Percentiles rank a stretch among this genome's conserved stretches.
Evolutionary conservation across 2,797 vertebrate genomes (phyloP).

Genomic region (Falco naumanni): DNA sequence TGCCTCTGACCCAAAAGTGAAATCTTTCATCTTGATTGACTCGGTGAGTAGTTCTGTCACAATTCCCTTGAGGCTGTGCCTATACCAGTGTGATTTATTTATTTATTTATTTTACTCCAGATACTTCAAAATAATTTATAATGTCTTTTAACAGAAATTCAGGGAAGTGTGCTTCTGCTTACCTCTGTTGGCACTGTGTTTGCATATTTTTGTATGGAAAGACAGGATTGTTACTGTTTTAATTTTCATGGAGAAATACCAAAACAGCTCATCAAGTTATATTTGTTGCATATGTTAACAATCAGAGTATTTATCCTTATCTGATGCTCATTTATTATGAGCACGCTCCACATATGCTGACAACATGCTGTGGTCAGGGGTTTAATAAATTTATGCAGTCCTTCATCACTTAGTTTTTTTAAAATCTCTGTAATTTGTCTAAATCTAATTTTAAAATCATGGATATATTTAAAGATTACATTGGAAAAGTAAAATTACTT

Average conservation of each 20-base stretch:
- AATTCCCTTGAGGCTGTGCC: not conserved
- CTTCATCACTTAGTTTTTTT: not conserved
- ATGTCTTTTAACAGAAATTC: not conserved
- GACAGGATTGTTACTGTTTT: not conserved
- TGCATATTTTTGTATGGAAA: not conserved
- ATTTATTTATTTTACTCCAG: not conserved
- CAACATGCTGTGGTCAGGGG: not conserved
- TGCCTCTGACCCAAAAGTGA: slow-evolving; percentile 36
- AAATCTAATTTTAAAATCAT: not conserved
- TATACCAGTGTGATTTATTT: not conserved
- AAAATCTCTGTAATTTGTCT: not conserved
- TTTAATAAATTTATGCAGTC: not conserved
- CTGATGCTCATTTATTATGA: not conserved
- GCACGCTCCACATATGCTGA: not conserved
- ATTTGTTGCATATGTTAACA: not conserved
- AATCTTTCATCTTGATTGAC: slow-evolving; percentile 84
- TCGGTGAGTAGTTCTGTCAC: slow-evolving; percentile 81
- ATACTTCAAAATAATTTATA: not conserved
- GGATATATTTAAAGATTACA: not conserved
- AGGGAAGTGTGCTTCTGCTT: not conserved
- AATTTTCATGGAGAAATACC: not conserved
- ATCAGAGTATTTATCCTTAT: not conserved
- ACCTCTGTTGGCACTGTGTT: not conserved
- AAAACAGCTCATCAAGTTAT: not conserved
- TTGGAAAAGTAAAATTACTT: not conserved